Evolutionary conservation across 2,888 invertebrate species (phyloP), one percentile per base, ranked within the genome.

Genomic region (Drosophila kanekoi): DNA sequence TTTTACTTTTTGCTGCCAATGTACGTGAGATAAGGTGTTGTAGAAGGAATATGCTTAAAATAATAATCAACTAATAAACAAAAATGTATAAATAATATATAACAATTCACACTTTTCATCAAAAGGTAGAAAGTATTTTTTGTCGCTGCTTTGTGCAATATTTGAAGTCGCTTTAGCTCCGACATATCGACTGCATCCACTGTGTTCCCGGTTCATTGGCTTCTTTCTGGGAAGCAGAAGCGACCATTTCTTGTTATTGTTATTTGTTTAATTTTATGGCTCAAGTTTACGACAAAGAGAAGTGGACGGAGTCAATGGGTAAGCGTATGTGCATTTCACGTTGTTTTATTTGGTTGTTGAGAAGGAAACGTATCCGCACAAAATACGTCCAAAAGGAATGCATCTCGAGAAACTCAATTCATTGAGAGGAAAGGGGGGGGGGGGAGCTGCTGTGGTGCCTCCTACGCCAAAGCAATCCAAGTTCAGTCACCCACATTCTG

Each of bases 201-300:
- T 35, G 57, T 33, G 44, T 48, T 60, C 63, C 53, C 38, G 69
- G 73, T 74, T 74, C 74, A 68, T 68, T 74, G 73, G 53, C 72
- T 51, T 60, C 53, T 73, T 77, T 68, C 73, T 63, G 35, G 63
- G 75, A 77, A 76, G 57, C 58, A 61, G 11, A n/a, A 20, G 58
- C 18, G 62, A 51, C 20, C 23, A 48, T 33, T 45, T 69, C 64
- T 44, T 66, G 9, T 53, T 56, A 18, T 58, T 72, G 64, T 62
- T 81, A 49, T 66, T 68, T 79, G 47, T 71, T 58, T 18, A 32
- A 59, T 72, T 84, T 85, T 68, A 87, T 76, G 82, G 71, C 67
- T 53, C 38, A 81, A 84, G 60, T 84, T 82, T 72, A 87, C 69
- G 82, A 87, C 87, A 81, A 76, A 76, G 69, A 64, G 49, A 66